Base-by-base conservation (phyloP, 2,797 vertebrate genomes). In the Coranthus polyacanthus region DNA sequence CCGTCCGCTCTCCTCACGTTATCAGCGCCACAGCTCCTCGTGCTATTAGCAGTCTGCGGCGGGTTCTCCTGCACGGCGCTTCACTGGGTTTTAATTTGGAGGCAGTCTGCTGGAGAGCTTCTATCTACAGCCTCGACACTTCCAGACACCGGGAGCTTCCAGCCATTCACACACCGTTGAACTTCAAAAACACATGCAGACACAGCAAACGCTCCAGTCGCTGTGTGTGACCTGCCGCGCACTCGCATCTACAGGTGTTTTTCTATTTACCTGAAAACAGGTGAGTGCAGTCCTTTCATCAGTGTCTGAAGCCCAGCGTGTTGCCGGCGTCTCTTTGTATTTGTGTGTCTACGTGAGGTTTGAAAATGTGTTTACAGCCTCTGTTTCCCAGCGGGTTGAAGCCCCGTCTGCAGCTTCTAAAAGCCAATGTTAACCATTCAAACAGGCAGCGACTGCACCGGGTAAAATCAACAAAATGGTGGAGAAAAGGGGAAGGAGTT, bases 61-160 rank as follows among this genome's bases (percentile, higher is more conserved):
- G 11, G 65, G 59, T 66, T 46, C 2, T 47, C 24, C 22, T 3
- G 12, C 8, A 11, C 3, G 24, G 22, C 13, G 22, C 18, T 4
- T 83, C 66, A 79, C 73, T 83, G 82, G 65, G 21, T 82, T 90
- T 86, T 82, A 75, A 88, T 88, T 86, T 83, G 57, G n/a, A 68
- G 51, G 60, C 56, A 12, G 38, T 47, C 50, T 69, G 58, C 53
- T 46, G 44, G 57, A 72, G 46, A 60, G 42, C 62, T 34, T 74
- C 51, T 72, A 65, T 82, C 63, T 44, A 68, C 52, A 52, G 63
- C 62, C 44, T 60, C 71, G 22, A 68, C 78, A 58, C 57, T 78
- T 57, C 50, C 43, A 47, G 45, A 70, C 59, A 56, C 50, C 29
- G 24, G 52, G 37, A 49, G 45, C 26, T 43, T 60, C 41, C 57